Conservation (phyloP, 2,888 invertebrate genomes). For the Poecilus cupreus region DNA sequence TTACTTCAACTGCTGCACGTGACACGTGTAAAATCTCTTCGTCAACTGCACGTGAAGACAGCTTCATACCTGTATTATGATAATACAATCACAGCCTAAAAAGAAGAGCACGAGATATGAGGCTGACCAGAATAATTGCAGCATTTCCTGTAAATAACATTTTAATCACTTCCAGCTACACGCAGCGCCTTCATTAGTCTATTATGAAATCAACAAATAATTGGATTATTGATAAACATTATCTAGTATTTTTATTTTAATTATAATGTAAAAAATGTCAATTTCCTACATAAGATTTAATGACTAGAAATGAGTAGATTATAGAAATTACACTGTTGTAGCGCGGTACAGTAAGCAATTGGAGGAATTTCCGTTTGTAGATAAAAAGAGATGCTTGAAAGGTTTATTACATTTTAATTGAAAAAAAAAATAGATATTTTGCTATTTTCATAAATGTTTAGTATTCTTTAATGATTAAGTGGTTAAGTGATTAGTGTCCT, state of each 20-base stretch:
- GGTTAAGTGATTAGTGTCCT: too few species aligned
- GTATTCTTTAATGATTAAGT: too few species aligned
- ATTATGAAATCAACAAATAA: slow-evolving; percentile 28
- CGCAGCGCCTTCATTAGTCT: slow-evolving; percentile 16
- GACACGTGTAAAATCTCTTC: neutral
- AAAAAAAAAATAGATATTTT: too few species aligned
- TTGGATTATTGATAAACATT: slow-evolving; percentile 35
- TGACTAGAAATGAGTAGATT: neutral
- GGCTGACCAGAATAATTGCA: slow-evolving; percentile 13
- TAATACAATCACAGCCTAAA: slow-evolving; percentile 12
- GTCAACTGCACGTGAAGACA: neutral
- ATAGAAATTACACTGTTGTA: neutral
- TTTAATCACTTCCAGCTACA: slow-evolving; percentile 22
- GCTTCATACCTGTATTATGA: neutral
- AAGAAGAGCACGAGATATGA: neutral
- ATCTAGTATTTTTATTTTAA: neutral
- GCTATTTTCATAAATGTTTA: too few species aligned
- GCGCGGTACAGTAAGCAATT: neutral
- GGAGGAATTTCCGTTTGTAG: neutral
- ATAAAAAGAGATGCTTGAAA: neutral
- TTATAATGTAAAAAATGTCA: neutral
- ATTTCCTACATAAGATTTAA: neutral
- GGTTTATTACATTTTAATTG: too few species aligned
- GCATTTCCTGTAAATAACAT: slow-evolving; percentile 30
- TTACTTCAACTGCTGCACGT: slow-evolving; percentile 19